These are phyloP conservation scores for Danaus plexippus DNA, from an alignment of 1,140 invertebrate genomes.

Conservation along the genomic window DNA sequence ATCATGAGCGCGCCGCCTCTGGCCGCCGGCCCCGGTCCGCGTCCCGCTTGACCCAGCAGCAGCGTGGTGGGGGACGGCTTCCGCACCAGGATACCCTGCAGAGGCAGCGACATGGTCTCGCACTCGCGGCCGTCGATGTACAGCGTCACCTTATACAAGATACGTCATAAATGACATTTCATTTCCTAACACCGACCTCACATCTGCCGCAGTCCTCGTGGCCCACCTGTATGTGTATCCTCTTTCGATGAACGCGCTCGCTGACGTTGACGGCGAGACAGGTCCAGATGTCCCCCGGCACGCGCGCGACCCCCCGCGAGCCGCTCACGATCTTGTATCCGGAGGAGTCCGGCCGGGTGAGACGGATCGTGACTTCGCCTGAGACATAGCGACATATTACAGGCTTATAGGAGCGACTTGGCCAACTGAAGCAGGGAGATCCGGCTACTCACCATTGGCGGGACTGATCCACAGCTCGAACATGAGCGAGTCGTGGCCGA, in stretches of 20 bases:
- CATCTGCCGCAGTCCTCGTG: no score
- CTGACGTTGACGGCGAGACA: constrained; percentile 76
- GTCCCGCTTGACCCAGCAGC: constrained; percentile 6
- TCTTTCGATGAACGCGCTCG: constrained; percentile 72
- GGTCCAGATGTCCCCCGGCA: constrained; percentile 72
- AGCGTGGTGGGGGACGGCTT: constrained; percentile 48
- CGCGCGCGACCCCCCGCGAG: constrained; percentile 63
- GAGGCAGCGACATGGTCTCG: constrained; percentile 49
- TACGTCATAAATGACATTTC: constrained; percentile 4
- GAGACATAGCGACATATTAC: constrained; percentile 1
- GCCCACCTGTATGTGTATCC: constrained; percentile 73
- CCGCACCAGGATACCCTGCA: constrained; percentile 68
- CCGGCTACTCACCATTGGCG: constrained; percentile 26
- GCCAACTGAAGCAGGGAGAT: no score
- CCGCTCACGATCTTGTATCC: constrained; percentile 70
- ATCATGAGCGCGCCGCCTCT: constrained; percentile 38
- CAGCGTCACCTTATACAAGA: constrained; percentile 56
- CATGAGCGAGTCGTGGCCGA: constrained; percentile 56
- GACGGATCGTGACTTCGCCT: constrained; percentile 71
- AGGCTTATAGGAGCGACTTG: neutral
- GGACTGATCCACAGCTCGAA: constrained; percentile 50
- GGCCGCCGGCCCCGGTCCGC: constrained; percentile 24
- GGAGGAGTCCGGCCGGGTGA: constrained; percentile 72
- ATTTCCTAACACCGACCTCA: no score
- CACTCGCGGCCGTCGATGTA: constrained; percentile 66